phyloP scores from a whole-genome alignment of 2,113 vertebrate species.

The Pteronura brasiliensis region DNA sequence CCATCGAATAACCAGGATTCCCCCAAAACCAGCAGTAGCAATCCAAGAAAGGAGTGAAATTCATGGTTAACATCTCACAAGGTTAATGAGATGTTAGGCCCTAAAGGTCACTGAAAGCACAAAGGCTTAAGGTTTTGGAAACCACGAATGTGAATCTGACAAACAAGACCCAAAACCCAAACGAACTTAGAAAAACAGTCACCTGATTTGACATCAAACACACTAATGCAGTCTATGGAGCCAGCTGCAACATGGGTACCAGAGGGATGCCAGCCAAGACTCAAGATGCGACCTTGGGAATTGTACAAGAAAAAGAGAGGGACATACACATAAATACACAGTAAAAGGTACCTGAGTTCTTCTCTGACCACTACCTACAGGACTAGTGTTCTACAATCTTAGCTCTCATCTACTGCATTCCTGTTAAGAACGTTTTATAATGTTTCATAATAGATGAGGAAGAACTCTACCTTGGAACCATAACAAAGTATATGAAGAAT shows the following conservation, averaged over 20 bases:
- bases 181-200: constrained; percentile 53
- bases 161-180: constrained; percentile 23
- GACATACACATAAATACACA: constrained; percentile 23
- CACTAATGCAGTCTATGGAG: constrained; percentile 87
- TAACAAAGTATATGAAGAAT: background rate
- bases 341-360: background rate
- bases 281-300: constrained; percentile 89
- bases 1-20: background rate
- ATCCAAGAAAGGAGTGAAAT: background rate
- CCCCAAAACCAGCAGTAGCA: background rate
- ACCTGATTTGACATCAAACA: constrained; percentile 91
- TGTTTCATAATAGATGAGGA: background rate
- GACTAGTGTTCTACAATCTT: background rate
- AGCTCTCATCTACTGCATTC: background rate
- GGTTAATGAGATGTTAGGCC: background rate
- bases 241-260: constrained; percentile 88
- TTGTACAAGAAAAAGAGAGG: constrained; percentile 35
- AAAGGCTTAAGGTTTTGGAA: constrained; percentile 7
- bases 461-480: background rate
- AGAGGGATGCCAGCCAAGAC: constrained; percentile 91
- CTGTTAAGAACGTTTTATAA: background rate
- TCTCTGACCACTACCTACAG: background rate
- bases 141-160: constrained; percentile 7
- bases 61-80: background rate
- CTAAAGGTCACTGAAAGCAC: background rate